phyloP scores from a whole-genome alignment of 2,113 vertebrate genomes.

The Smithornis capensis region DNA sequence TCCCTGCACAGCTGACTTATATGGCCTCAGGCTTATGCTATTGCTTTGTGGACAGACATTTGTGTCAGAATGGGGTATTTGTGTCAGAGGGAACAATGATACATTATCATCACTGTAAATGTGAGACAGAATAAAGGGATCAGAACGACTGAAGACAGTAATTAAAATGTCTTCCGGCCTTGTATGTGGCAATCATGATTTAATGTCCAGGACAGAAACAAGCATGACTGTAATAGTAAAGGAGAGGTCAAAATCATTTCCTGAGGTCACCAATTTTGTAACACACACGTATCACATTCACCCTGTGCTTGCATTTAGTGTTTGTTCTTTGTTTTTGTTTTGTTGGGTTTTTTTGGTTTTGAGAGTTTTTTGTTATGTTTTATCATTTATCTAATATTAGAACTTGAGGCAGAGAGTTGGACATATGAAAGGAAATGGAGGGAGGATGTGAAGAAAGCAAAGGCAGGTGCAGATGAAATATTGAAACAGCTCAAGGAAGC shows the following conservation, averaged over 20 bases:
- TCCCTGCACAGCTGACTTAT: constrained; percentile 9
- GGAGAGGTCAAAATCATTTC: neutral
- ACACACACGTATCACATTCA: neutral
- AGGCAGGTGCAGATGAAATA: neutral
- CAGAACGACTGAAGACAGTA: neutral
- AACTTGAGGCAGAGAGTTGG: neutral
- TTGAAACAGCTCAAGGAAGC: neutral
- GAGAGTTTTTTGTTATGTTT: neutral
- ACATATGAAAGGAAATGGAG: neutral
- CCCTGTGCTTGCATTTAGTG: neutral
- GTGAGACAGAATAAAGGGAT: neutral
- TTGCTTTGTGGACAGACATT: neutral
- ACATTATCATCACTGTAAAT: neutral
- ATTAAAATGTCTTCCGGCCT: neutral
- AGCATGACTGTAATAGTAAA: neutral
- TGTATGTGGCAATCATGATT: neutral
- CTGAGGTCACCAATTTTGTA: neutral
- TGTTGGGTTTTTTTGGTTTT: too few relatives aligned
- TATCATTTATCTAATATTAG: neutral
- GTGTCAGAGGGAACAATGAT: constrained; percentile 5
- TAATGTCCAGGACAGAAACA: neutral
- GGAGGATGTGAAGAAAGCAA: neutral
- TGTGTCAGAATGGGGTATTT: constrained; percentile 3
- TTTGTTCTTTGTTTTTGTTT: neutral
- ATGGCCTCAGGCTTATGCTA: neutral